Percentiles rank a stretch among this genome's conserved stretches.
Conservation (phyloP, 2,113 vertebrate species). For the Leucoraja erinaceus region DNA sequence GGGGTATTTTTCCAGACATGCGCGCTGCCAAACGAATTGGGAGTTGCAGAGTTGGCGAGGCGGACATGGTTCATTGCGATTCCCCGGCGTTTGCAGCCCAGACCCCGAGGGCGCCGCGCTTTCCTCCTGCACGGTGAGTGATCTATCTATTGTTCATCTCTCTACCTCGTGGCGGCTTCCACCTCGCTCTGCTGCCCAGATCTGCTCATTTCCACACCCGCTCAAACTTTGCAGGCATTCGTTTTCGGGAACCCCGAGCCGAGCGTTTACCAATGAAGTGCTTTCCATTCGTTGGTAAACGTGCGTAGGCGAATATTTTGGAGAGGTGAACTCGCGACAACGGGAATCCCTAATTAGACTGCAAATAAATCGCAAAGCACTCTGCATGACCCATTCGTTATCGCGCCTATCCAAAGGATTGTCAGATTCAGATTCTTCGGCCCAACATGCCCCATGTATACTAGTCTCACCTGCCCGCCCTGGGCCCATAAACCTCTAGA, state of each 20-base stretch:
- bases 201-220: not conserved
- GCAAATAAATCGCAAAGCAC: not conserved
- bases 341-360: not conserved
- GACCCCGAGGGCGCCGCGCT: not conserved
- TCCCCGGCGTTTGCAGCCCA: not conserved
- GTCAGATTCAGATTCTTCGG: no score
- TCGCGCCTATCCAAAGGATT: no score
- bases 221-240: not conserved
- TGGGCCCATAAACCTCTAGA: no score
- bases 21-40: not conserved
- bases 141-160: not conserved
- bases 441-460: no score
- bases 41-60: no score
- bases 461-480: no score
- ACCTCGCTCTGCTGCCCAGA: no score
- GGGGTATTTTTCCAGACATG: not conserved
- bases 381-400: not conserved
- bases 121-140: not conserved
- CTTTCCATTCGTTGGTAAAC: not conserved
- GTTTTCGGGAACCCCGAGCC: not conserved
- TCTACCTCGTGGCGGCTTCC: not conserved
- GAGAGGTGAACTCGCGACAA: not conserved
- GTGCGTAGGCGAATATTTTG: not conserved
- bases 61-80: not conserved
- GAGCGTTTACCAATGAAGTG: not conserved